Evolutionary conservation across 1,140 invertebrate species (phyloP), one percentile per base, ranked within the genome.

Genomic region (Polyergus mexicanus): DNA sequence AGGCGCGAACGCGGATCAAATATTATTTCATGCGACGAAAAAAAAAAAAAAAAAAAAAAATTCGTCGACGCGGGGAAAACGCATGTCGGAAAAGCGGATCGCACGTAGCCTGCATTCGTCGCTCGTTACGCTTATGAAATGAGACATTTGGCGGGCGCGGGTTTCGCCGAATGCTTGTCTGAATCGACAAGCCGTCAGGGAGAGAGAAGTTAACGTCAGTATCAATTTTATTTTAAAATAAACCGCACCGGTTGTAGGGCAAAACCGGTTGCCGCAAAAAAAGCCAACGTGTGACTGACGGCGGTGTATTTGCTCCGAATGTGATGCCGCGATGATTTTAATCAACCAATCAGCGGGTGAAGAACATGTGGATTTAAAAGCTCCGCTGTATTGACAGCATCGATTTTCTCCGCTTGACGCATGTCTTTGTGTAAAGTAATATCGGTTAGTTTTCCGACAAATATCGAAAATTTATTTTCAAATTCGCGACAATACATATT

Each of bases 161-260:
- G 35, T 25, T 44, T 44, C 38, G 38, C 4, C 22, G 66, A 1
- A 44, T 65, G 68, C 86, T 69, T 69, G 83, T 66, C 44, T 74
- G 71, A 83, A 88, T 88, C 88, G 88, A 88, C 88, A 88, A 63
- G 76, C 87, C 88, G 87, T 89, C 88, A 71, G 32, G 32, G 0
- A 32, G 32, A 4, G 32, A 32, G 32, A 32, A 32, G 87, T 89
- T 88, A 89, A 85, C 75, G 84, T 89, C 88, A 38, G 76, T 89
- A 88, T 89, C 76, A 89, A 89, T 88, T 88, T 89, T 83, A 89
- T 88, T 88, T 89, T 83, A 80, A 78, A 89, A 85, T 88, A 88
- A 89, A 89, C 81, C 38, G 25, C 13, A 58, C 44, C 47, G 60
- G 75, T 83, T 88, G 88, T 80, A 88, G 51, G 66, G 54, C 81